A percentile compares a stretch with the other conserved stretches of the same genome.
phyloP scores from a whole-genome alignment of 2,888 invertebrate genomes.

The Cetonia aurata region DNA sequence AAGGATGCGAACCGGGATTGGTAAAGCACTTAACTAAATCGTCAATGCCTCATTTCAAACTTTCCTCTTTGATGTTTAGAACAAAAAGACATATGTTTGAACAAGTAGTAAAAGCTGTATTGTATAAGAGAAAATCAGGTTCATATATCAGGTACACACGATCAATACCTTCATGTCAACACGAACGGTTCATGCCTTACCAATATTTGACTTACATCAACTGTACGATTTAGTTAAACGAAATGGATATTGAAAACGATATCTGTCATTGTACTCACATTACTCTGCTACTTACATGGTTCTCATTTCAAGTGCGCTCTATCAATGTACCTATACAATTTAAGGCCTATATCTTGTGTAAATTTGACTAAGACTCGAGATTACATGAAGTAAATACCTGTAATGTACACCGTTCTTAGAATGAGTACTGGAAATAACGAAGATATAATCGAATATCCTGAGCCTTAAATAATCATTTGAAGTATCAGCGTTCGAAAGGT shows the following conservation, averaged over 20 bases:
- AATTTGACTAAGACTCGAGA: constrained; percentile 44
- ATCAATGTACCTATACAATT: constrained; percentile 34
- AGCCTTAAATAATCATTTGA: background rate
- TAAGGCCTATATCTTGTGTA: constrained; percentile 41
- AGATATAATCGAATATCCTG: constrained; percentile 16
- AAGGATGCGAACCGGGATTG: too few relatives aligned
- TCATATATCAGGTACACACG: too few relatives aligned
- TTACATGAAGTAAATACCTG: constrained; percentile 38
- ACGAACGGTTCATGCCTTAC: constrained; percentile 11
- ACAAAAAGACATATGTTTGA: too few relatives aligned
- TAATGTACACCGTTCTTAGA: constrained; percentile 39
- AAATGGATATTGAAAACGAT: constrained; percentile 38
- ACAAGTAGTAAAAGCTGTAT: too few relatives aligned
- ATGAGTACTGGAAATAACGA: background rate
- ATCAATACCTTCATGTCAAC: constrained; percentile 1
- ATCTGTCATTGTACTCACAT: constrained; percentile 32
- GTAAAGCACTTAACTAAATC: too few relatives aligned
- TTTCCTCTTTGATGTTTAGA: too few relatives aligned
- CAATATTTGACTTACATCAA: constrained; percentile 28
- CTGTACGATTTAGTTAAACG: constrained; percentile 6
- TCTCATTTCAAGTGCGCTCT: constrained; percentile 31
- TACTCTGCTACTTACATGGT: constrained; percentile 37
- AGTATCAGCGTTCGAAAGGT: too few relatives aligned
- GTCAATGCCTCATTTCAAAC: too few relatives aligned
- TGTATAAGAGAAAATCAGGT: too few relatives aligned